Evolutionary conservation across 2,113 vertebrate species (phyloP).

Genomic region (Oxyruncus cristatus): DNA sequence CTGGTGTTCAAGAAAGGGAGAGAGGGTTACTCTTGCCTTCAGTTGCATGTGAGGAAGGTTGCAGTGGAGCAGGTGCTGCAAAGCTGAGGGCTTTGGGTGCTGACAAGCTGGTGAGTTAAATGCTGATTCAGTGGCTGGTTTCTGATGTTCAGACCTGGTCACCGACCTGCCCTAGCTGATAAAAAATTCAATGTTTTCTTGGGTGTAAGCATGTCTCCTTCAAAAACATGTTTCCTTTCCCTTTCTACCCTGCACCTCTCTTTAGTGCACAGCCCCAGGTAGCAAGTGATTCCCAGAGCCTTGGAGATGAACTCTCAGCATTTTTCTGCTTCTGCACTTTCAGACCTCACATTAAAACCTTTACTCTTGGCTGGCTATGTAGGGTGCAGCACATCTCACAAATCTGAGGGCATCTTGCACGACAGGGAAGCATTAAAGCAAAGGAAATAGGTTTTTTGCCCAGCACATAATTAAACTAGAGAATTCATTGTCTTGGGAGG

Average conservation of each 20-base stretch:
- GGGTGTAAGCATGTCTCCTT: neutral
- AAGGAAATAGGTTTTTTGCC: neutral
- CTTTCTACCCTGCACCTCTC: neutral
- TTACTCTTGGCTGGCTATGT: neutral
- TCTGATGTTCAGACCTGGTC: neutral
- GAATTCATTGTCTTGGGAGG: neutral
- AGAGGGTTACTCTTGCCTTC: neutral
- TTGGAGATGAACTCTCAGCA: neutral
- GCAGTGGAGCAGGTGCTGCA: neutral
- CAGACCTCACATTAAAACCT: neutral
- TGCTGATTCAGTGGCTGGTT: neutral
- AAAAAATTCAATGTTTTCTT: neutral
- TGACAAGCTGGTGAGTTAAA: neutral
- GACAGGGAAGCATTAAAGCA: neutral
- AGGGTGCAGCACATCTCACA: neutral
- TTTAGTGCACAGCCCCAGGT: neutral
- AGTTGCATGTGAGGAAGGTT: fast-evolving
- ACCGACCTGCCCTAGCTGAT: neutral
- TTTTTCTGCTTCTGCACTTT: neutral
- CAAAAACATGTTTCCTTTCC: neutral
- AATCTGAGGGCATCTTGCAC: neutral
- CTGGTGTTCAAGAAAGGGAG: neutral
- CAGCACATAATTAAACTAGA: neutral
- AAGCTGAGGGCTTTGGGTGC: neutral
- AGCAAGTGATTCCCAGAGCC: neutral